phyloP scores from a whole-genome alignment of 1,140 invertebrate species.

The Brachionus calyciflorus region DNA sequence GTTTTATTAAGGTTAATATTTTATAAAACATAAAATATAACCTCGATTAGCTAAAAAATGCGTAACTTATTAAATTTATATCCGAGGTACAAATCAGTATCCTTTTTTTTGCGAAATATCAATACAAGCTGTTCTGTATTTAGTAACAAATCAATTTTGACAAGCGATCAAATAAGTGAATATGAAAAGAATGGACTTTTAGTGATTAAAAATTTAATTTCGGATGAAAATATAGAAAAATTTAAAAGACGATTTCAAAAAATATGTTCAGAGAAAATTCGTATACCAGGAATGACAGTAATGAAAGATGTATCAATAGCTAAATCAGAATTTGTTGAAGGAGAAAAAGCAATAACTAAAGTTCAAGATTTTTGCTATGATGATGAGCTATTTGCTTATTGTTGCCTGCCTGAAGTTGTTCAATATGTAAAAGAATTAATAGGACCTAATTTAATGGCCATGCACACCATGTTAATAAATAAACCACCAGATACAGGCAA shows the following conservation, averaged over 20 bases:
- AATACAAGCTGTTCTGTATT: too few species aligned
- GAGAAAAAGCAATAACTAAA: slow-evolving; percentile 72
- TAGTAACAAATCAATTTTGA: too few species aligned
- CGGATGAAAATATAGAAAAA: slow-evolving; percentile 65
- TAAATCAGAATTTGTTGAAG: slow-evolving; percentile 64
- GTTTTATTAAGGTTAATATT: too few species aligned
- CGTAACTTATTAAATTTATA: too few species aligned
- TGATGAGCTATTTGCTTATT: slow-evolving; percentile 71
- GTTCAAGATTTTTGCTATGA: slow-evolving; percentile 74
- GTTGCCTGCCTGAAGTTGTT: slow-evolving; percentile 66
- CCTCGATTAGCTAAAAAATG: too few species aligned
- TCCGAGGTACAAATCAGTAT: too few species aligned
- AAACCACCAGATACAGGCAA: slow-evolving; percentile 75
- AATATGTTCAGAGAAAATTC: slow-evolving; percentile 65
- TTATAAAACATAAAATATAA: too few species aligned
- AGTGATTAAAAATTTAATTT: slow-evolving; percentile 68
- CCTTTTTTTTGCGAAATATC: too few species aligned
- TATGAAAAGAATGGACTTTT: slow-evolving; percentile 79
- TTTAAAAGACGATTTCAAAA: slow-evolving; percentile 68
- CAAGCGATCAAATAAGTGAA: slow-evolving; percentile 69
- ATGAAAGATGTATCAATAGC: slow-evolving; percentile 72
- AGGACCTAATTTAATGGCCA: slow-evolving; percentile 73
- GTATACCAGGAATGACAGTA: slow-evolving; percentile 65
- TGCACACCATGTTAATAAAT: slow-evolving; percentile 86
- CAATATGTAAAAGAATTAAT: slow-evolving; percentile 70